Base-by-base conservation (phyloP, 1,140 invertebrate species). In the Charaxes varanes region DNA sequence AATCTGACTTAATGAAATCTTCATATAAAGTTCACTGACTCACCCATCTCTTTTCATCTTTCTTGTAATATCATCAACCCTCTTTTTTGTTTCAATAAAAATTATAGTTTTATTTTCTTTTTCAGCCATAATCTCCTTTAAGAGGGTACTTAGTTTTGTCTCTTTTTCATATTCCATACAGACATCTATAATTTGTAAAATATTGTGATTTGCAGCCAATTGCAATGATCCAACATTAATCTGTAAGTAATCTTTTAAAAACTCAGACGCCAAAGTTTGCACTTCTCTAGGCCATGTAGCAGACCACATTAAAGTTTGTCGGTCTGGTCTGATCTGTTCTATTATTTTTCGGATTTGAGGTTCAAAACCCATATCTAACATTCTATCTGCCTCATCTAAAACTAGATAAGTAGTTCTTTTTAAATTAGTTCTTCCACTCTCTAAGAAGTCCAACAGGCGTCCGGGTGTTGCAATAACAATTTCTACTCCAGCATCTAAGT, bases 281-380 rank as follows among this genome's bases (percentile, higher is more conserved):
- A 97, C 95, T 86, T 97, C 95, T 69, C 95, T 94, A 1, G 95
- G 95, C 95, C 95, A 97, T 0, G 95, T 97, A 2, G 95, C 95
- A 52, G 93, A 95, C 93, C 95, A 97, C 95, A 97, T 97, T 4
- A 90, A 65, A 1, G 87, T 88, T 54, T 90, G 88, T 32, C 88
- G 67, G 59, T 93, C 92, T 1, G 91, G 91, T 45, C 92, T 84
- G 30, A 99, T 97, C 86, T 99, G 96, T 68, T 96, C 92, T 59
- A 99, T 92, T 48, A 99, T 98, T 85, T 98, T 98, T 47, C 96
- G 88, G 50, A 99, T 99, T 86, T 99, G 97, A 0, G 97, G 97
- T 77, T 99, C 97, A 84, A 99, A 99, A 49, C 97, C 97, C 97
- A 99, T 99, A 69, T 99, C 97, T 41, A 99, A 87, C 97, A 99